Evolutionary conservation across 2,113 vertebrate species (phyloP), one percentile per base, ranked within the genome.

Genomic region (Echinops telfairi): DNA sequence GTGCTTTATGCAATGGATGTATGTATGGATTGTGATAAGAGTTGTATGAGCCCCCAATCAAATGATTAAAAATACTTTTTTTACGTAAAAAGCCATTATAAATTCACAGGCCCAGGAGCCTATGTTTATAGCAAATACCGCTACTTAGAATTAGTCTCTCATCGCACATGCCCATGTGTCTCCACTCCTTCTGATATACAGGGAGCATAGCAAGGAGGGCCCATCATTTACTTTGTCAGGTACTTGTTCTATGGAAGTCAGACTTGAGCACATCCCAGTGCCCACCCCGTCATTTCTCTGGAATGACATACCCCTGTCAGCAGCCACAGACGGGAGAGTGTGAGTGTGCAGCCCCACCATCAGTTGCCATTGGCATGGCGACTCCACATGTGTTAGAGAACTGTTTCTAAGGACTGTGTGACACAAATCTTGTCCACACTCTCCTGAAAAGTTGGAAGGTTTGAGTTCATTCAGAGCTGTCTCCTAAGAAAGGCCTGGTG

Each of bases 91-190:
- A 62, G 88, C 53, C 7, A 0, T 3, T 36, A 92, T 68, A 47
- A 83, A 83, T 81, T 53, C 90, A 83, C 0, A 70, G 94, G 78
- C 83, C 84, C 89, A 88, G 78, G 83, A 88, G 88, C 88, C 62
- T 95, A 20, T 70, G 77, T 96, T 89, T 90, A 33, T 82, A 91
- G 94, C 91, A 91, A 23, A 96, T 71, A 62, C 73, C 66, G 60
- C 70, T 31, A 27, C 27, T 36, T 23, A 83, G 80, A 58, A 1
- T 19, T 19, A 19, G 33, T 84, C 73, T 89, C 73, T 87, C 68
- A 15, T 31, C 3, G 68, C 95, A 68, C 9, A 1, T 40, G 90
- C 77, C 82, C 90, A 88, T 95, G 88, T 96, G 62, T 77, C 86
- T 97, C n/a, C 57, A 23, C 79, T 71, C 1, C 62, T 86, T 94